These are phyloP conservation scores for Minunthozetes semirufus DNA, from an alignment of 2,888 invertebrate genomes.

Conservation along the genomic window DNA sequence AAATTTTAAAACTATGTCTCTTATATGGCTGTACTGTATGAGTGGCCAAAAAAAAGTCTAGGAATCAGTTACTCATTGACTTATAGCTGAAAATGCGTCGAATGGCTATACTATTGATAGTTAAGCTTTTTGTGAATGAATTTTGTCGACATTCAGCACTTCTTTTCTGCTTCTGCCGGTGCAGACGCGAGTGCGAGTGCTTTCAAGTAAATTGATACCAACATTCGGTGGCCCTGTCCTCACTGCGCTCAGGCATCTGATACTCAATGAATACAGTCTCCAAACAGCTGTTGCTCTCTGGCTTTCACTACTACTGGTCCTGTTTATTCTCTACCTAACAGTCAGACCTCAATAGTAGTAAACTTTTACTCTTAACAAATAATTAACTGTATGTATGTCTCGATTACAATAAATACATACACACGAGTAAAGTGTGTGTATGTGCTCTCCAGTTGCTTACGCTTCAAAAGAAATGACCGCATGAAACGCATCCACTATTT, in stretches of 20 bases:
- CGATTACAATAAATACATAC: constrained; percentile 22
- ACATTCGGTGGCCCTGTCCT: constrained; percentile 10
- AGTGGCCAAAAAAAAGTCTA: not conserved
- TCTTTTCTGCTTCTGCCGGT: constrained; percentile 1
- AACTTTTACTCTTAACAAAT: constrained; percentile 19
- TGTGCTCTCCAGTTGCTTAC: not conserved
- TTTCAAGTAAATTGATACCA: constrained; percentile 19
- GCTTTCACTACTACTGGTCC: not conserved
- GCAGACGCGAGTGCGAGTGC: constrained; percentile 9
- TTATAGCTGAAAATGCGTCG: not conserved
- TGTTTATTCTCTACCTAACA: constrained; percentile 22
- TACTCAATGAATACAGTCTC: constrained; percentile 30
- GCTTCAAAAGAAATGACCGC: constrained; percentile 10
- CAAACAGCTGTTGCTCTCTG: constrained; percentile 27
- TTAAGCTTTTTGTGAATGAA: constrained; percentile 20
- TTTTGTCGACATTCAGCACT: constrained; percentile 20
- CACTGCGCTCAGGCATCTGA: not conserved
- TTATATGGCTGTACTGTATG: not conserved
- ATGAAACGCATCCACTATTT: constrained; percentile 19
- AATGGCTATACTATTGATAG: not conserved
- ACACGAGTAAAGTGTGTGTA: not conserved
- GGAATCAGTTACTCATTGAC: constrained; percentile 23
- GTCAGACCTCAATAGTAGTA: not conserved
- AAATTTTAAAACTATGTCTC: not conserved
- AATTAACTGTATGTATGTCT: constrained; percentile 27